Conservation (phyloP, 2,797 vertebrate genomes). For the Triplophysa yarkandensis region DNA sequence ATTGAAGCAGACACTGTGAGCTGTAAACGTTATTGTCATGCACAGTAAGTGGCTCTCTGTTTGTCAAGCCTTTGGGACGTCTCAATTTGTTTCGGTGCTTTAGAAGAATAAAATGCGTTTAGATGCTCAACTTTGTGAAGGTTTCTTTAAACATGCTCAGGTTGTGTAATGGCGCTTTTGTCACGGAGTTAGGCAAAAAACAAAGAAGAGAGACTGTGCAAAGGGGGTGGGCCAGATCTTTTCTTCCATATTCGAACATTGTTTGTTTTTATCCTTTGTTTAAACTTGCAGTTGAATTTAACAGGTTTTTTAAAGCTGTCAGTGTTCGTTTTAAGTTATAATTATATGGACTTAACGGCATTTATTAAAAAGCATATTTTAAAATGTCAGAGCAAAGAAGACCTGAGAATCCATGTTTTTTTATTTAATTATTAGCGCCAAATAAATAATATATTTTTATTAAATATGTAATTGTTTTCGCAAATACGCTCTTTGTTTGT, state of each 20-base stretch:
- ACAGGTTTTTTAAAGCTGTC: no score
- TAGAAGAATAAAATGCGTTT: slow-evolving; percentile 11
- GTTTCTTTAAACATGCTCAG: slow-evolving; percentile 19
- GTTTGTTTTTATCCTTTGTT: no score
- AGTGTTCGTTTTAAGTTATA: no score
- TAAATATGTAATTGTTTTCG: no score
- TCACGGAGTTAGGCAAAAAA: slow-evolving; percentile 1
- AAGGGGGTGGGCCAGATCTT: background rate
- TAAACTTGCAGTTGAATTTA: no score
- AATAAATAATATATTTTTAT: no score
- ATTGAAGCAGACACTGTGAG: slow-evolving; percentile 25
- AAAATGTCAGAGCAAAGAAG: no score
- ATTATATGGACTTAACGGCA: no score
- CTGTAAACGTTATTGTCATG: slow-evolving; percentile 36
- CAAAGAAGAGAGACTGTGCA: background rate
- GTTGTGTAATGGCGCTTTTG: slow-evolving; percentile 33
- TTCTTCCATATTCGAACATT: background rate
- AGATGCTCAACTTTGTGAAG: slow-evolving; percentile 28
- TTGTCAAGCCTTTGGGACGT: slow-evolving; percentile 23
- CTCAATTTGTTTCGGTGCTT: slow-evolving; percentile 29
- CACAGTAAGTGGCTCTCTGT: slow-evolving; percentile 19
- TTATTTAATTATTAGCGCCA: no score
- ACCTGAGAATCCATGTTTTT: no score
- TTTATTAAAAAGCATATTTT: no score
- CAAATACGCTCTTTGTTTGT: no score